These are phyloP conservation scores for Corythaeola cristata DNA, from an alignment of 2,113 vertebrate species.

Conservation along the genomic window DNA sequence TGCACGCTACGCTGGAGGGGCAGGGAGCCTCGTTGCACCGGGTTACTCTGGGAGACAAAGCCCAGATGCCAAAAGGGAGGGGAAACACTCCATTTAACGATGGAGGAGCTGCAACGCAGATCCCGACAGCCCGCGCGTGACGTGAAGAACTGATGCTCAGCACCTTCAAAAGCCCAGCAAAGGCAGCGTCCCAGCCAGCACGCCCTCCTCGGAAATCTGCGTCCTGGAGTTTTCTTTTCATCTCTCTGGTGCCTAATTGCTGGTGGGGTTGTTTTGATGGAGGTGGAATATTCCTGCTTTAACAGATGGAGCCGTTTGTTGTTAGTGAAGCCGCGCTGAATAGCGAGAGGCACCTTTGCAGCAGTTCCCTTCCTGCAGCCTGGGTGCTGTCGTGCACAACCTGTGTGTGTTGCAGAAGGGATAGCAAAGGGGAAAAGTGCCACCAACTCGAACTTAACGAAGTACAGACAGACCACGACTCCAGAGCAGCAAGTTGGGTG, in stretches of 20 bases:
- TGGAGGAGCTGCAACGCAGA: neutral
- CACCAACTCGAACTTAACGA: rapidly evolving
- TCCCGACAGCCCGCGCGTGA: neutral
- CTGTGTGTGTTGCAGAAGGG: neutral
- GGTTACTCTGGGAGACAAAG: neutral
- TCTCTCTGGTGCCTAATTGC: neutral
- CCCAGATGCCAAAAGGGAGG: neutral
- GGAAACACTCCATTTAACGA: neutral
- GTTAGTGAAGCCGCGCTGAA: neutral
- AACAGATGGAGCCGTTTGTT: neutral
- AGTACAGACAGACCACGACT: neutral
- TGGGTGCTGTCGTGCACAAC: neutral
- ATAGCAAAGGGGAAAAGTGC: neutral
- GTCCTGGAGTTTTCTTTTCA: neutral
- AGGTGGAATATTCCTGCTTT: neutral
- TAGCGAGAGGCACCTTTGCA: neutral
- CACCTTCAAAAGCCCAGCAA: neutral
- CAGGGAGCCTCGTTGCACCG: neutral
- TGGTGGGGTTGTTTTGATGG: neutral
- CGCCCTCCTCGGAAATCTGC: neutral
- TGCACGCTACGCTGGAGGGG: neutral
- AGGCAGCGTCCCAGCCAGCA: neutral
- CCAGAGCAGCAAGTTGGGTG: neutral
- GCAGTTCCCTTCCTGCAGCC: neutral
- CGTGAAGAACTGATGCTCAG: neutral